Evolutionary conservation across 1,140 invertebrate genomes (phyloP), one percentile per base, ranked within the genome.

Genomic region (Tigriopus japonicus): DNA sequence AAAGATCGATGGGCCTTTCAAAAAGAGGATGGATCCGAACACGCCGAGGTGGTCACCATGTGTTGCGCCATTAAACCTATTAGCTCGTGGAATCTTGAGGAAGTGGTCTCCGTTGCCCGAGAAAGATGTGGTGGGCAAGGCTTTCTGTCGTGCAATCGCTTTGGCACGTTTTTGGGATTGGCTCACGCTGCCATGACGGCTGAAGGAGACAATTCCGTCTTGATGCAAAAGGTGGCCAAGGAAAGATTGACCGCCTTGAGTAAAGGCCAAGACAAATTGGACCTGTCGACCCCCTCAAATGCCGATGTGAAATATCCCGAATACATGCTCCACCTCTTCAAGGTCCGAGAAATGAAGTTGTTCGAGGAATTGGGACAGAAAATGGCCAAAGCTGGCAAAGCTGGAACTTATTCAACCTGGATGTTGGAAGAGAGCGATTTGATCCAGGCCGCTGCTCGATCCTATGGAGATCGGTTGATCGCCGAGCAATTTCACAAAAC

Each of bases 21-120:
- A 59, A 60, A 65, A 13, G 45, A 52, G 17, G 69, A 70, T 64
- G 68, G 68, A 17, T 65, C 67, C 6, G 67, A 68, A 43, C 67
- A 71, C 56, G 64, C 63, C 7, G 67, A 69, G 53, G 65, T 71
- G 13, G 70, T 71, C 14, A 69, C 66, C 12, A 69, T 70, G 68
- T 71, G 70, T 60, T 71, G 70, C 56, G 70, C 63, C 17, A 69
- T 71, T 54, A 71, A 71, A 62, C 70, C 70, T 12, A 49, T 71
- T 3, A 62, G 66, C 15, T 64, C 67, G 2, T 71, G 70, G 70
- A 63, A 69, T 62, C 62, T 69, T 14, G 70, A 69, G 49, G 60
- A 67, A 21, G 62, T 66, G n/a, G 69, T 66, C 10, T 63, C 66
- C n/a, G 60, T 69, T 21, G 56, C 64, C 51, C 63, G 70, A 49